Base-by-base conservation (phyloP, 2,113 vertebrate species). In the Cololabis saira region DNA sequence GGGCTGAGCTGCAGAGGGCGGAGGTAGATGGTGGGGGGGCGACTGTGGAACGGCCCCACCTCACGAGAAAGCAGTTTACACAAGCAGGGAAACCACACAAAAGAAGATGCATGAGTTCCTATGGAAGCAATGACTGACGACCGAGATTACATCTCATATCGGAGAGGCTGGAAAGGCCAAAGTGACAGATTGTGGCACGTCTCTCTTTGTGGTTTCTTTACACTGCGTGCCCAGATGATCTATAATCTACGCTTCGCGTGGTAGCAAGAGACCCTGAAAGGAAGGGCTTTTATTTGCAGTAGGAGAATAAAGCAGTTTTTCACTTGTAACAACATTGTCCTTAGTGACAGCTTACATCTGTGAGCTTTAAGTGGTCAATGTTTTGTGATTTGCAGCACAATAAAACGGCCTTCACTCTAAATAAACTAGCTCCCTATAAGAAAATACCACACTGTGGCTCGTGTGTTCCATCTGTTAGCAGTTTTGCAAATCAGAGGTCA, bases 111-210 rank as follows among this genome's bases (percentile, higher is more conserved):
- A 76, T 64, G 79, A 76, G 67, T 81, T 83, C 58, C 74, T 71
- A 53, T 40, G 1, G 60, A 63, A 65, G 52, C 18, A 16, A 61
- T 54, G 68, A 52, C 73, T 76, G 78, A 71, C 18, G 27, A n/a
- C 58, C 59, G 60, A 84, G 89, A 91, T 91, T 83, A 70, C 69
- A 90, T 86, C 78, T 85, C 52, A 49, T 82, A 85, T 84, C 74
- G 8, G 50, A 69, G 64, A 40, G 55, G 27, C 74, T 64, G 74
- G 53, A 74, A 78, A 76, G 70, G 51, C 74, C 65, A 71, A 4
- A 7, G 27, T 74, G 82, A 77, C 55, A 53, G 82, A 90, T 59
- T 77, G 82, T 73, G 43, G 57, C 60, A 60, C 76, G 76, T 71
- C 61, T 69, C 63, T 52, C 54, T 73, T 45, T 80, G 59, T 67